Conservation (phyloP, 2,113 vertebrate genomes). For the Hippolais icterina region DNA sequence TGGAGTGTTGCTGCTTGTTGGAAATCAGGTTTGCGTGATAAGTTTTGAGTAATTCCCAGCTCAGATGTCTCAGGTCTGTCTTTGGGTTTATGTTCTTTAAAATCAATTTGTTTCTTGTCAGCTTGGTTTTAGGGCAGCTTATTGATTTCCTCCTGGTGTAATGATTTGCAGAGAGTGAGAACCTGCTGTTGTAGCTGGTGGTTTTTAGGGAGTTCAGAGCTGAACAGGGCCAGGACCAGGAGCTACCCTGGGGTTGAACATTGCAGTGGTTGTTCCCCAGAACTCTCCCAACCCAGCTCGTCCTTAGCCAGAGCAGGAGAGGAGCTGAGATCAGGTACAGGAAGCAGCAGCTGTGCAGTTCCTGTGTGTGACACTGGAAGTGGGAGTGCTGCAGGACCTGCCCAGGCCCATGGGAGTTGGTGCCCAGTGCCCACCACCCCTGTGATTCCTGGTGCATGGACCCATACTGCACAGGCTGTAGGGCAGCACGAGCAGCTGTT, state of each 20-base stretch:
- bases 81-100: background rate
- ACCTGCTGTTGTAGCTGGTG: background rate
- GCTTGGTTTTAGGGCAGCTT: background rate
- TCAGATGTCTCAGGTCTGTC: background rate
- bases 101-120: background rate
- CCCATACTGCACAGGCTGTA: accelerated
- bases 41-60: background rate
- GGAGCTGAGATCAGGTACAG: background rate
- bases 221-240: background rate
- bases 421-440: background rate
- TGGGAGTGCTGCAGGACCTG: background rate
- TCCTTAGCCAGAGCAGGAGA: background rate
- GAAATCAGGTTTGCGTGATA: background rate
- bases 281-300: background rate
- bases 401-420: accelerated
- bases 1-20: background rate
- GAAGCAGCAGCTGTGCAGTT: accelerated
- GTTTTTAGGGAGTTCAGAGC: background rate
- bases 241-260: accelerated
- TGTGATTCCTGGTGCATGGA: too few relatives aligned
- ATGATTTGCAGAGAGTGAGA: background rate
- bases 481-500: background rate
- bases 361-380: background rate
- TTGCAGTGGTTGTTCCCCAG: background rate
- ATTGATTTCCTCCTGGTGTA: background rate